Base-by-base conservation (phyloP, 2,113 vertebrate genomes). In the Chaenogobius annularis region DNA sequence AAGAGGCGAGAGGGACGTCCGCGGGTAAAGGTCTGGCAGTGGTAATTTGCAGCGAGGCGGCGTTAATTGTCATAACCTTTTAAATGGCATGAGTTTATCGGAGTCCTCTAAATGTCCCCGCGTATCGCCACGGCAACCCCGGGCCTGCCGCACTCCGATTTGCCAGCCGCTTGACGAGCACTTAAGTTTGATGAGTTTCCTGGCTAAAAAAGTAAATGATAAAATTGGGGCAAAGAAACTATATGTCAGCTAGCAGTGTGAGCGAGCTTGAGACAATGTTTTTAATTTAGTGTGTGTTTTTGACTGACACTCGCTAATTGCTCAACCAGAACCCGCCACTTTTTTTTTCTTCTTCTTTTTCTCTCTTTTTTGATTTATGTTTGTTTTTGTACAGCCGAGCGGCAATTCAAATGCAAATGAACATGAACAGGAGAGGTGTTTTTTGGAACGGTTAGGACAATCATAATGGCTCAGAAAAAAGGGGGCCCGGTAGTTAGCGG, bases 51-150 rank as follows among this genome's bases (percentile, higher is more conserved):
- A 64, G 88, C 87, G 89, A 93, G 55, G 92, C 90, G 63, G 88
- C 88, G 92, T 93, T 94, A 94, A 94, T 94, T 94, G 93, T 92
- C 90, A 90, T 93, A 93, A 94, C 93, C 93, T 94, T 94, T 93
- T 93, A 93, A 94, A 93, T 93, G 91, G 92, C 92, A 89, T 58
- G 88, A 93, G 92, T 93, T 93, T 93, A 93, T 94, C 92, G 81
- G 89, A 91, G 91, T 90, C 91, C 90, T 93, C 88, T 91, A 92
- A 91, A 92, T 91, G 92, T 93, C 93, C 90, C 86, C 5, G 79
- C 81, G 46, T 89, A 91, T 91, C 86, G 83, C 91, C 86, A 88
- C 81, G 81, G 90, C 90, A 91, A 91, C 87, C 85, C 83, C 66
- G 65, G 80, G 84, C 85, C 87, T 81, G 84, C 84, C 50, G 35